These are phyloP conservation scores for Steatocranus sp. DNA, from an alignment of 2,797 vertebrate species.

Conservation along the genomic window DNA sequence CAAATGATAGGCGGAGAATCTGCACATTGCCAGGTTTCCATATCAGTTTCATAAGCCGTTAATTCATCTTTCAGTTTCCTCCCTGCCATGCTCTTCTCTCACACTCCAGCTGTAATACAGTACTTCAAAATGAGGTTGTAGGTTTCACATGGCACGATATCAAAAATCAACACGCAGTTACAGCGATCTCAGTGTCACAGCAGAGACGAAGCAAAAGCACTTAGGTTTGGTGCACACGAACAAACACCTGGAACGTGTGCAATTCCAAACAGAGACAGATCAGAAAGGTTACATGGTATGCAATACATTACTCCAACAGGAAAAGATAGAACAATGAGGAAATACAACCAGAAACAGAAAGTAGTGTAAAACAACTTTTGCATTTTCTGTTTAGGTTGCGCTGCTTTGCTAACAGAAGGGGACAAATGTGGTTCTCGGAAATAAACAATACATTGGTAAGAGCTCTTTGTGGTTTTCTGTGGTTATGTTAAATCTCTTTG, in stretches of 20 bases:
- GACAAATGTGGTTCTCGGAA: background rate
- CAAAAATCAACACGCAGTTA: slow-evolving; percentile 35
- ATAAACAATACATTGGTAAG: background rate
- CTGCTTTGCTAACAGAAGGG: background rate
- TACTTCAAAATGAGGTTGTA: slow-evolving; percentile 67
- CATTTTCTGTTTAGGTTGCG: background rate
- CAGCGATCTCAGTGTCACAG: slow-evolving; percentile 13
- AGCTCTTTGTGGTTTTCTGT: background rate
- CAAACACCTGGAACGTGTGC: background rate
- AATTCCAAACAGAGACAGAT: background rate
- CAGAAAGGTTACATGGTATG: background rate
- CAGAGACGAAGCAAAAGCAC: background rate
- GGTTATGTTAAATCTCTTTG: background rate
- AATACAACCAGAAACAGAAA: background rate
- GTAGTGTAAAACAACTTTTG: slow-evolving; percentile 10
- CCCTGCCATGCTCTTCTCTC: slow-evolving; percentile 41
- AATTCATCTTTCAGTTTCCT: slow-evolving; percentile 57
- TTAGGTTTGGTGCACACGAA: background rate
- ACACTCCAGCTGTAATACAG: slow-evolving; percentile 48
- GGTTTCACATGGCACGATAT: slow-evolving; percentile 66
- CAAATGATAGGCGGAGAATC: slow-evolving; percentile 4
- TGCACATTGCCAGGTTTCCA: slow-evolving; percentile 45
- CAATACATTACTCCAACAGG: background rate
- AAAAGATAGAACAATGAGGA: background rate
- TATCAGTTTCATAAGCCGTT: slow-evolving; percentile 50